A percentile compares a stretch with the other conserved stretches of the same genome.
These are phyloP conservation scores for Corbicula japonica DNA, from an alignment of 2,888 invertebrate genomes.

Conservation along the genomic window DNA sequence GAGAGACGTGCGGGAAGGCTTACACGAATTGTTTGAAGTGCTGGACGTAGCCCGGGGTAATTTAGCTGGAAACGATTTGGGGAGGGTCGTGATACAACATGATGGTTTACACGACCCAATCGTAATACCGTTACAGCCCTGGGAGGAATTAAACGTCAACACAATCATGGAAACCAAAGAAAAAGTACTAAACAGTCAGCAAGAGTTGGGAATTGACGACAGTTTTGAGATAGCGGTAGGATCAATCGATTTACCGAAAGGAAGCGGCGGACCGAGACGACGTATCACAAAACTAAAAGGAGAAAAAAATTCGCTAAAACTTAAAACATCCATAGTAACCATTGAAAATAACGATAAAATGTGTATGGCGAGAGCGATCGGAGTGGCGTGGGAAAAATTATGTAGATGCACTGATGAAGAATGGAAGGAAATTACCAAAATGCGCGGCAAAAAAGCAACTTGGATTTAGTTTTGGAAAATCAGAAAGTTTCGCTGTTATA, in stretches of 20 bases:
- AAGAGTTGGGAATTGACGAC: constrained; percentile 41
- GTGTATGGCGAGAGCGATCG: constrained; percentile 43
- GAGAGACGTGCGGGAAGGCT: constrained; percentile 17
- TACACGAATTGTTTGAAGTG: constrained; percentile 35
- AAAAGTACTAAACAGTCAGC: constrained; percentile 57
- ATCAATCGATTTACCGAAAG: constrained; percentile 45
- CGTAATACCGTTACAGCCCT: no score
- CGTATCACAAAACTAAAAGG: constrained; percentile 32
- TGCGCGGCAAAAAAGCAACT: constrained; percentile 35
- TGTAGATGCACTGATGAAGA: constrained; percentile 29
- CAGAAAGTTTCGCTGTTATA: constrained; percentile 25
- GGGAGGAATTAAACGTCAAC: no score
- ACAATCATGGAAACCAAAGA: no score
- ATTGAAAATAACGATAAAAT: constrained; percentile 38
- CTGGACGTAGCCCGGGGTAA: constrained; percentile 22
- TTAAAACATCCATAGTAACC: constrained; percentile 41
- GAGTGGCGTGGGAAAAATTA: constrained; percentile 42
- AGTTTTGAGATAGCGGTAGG: constrained; percentile 48
- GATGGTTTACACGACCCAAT: constrained; percentile 50
- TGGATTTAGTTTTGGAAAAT: constrained; percentile 31
- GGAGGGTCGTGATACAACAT: no score
- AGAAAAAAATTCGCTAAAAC: constrained; percentile 29
- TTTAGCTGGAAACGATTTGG: no score
- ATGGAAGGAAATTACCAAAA: constrained; percentile 39
- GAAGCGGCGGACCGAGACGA: constrained; percentile 32